Conservation (phyloP, 2,113 vertebrate species). For the Notothenia rossii region DNA sequence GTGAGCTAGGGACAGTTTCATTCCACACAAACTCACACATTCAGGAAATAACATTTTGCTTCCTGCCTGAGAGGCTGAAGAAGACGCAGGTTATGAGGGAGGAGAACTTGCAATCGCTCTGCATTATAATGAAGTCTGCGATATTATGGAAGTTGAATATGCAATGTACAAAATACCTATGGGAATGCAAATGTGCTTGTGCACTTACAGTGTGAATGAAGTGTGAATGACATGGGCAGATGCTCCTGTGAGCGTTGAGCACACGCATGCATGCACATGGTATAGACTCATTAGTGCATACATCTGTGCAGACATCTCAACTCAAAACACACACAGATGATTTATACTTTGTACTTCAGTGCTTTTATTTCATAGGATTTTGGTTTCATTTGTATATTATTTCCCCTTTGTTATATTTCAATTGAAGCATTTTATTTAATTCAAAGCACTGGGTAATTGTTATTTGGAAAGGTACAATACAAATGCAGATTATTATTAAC, state of each 20-base stretch:
- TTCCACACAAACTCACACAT: constrained; percentile 10
- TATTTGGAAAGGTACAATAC: constrained; percentile 29
- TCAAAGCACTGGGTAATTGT: constrained; percentile 28
- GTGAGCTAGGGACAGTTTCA: constrained; percentile 30
- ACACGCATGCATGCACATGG: background rate
- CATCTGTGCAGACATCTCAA: constrained; percentile 29
- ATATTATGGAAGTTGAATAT: constrained; percentile 39
- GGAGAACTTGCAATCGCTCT: constrained; percentile 18
- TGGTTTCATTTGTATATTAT: background rate
- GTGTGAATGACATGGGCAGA: constrained; percentile 33
- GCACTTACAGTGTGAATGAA: constrained; percentile 17
- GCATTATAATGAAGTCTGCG: constrained; percentile 50
- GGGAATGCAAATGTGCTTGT: constrained; percentile 37
- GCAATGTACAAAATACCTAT: constrained; percentile 28
- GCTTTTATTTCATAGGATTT: background rate
- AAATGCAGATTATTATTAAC: constrained; percentile 48
- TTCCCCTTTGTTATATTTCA: background rate
- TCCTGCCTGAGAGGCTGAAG: constrained; percentile 27
- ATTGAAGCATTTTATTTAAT: constrained; percentile 10
- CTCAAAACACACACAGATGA: background rate
- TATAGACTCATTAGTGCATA: constrained; percentile 33
- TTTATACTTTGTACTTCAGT: background rate
- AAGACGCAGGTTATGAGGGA: constrained; percentile 32
- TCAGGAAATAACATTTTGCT: constrained; percentile 31
- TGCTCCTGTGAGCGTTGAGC: constrained; percentile 4